A percentile compares a stretch with the other conserved stretches of the same genome.
Conservation (phyloP, 2,113 vertebrate genomes). For the Thamnophis sirtalis region DNA sequence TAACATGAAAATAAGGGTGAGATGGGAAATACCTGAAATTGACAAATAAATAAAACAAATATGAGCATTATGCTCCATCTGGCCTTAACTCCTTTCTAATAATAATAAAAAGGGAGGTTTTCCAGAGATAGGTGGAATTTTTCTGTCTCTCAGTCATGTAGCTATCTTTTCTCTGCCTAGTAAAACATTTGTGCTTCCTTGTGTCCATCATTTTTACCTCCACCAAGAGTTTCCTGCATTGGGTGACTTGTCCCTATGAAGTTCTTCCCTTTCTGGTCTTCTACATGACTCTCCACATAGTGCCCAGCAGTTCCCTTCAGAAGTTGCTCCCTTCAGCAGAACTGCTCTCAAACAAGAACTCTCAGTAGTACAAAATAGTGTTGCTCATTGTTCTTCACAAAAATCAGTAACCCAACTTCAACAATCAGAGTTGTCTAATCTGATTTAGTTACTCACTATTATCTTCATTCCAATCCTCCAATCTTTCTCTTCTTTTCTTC, state of each 20-base stretch:
- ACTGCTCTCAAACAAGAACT: neutral
- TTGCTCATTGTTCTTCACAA: neutral
- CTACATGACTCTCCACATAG: neutral
- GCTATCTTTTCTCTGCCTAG: neutral
- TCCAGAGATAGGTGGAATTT: neutral
- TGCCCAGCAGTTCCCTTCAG: neutral
- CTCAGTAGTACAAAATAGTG: neutral
- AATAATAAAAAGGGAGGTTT: neutral
- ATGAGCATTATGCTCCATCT: neutral
- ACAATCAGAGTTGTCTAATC: neutral
- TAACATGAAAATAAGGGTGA: neutral
- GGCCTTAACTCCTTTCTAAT: neutral
- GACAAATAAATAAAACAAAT: neutral
- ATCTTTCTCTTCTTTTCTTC: neutral
- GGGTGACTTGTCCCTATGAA: neutral
- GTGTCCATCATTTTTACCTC: neutral
- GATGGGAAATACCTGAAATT: neutral
- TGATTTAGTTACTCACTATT: neutral
- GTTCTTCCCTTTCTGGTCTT: neutral
- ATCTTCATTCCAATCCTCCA: neutral
- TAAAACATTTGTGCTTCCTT: neutral
- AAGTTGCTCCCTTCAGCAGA: neutral
- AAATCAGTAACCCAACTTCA: neutral
- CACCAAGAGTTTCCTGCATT: neutral
- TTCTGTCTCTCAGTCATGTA: neutral